Conservation (phyloP, 2,888 invertebrate species). For the Heteromurus nitidus region DNA sequence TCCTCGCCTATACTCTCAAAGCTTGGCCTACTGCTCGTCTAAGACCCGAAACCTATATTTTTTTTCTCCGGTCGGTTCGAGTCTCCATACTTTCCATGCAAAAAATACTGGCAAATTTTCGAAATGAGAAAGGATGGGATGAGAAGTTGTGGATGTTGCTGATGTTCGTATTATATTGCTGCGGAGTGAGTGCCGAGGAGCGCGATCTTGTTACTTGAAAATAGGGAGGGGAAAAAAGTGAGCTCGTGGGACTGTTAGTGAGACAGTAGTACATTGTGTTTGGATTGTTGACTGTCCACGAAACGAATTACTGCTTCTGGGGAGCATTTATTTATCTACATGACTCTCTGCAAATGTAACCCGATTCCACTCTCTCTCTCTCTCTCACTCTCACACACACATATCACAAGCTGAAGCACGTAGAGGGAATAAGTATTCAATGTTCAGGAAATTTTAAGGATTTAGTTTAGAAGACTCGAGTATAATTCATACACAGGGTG, state of each 20-base stretch:
- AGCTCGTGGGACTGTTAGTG: slow-evolving; percentile 52
- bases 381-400: background rate
- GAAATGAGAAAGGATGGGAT: too few relatives aligned
- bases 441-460: slow-evolving; percentile 11
- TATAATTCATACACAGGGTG: slow-evolving; percentile 24
- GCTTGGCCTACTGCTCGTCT: too few relatives aligned
- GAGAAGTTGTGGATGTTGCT: too few relatives aligned
- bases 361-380: background rate
- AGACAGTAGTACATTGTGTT: slow-evolving; percentile 38
- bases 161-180: too few relatives aligned
- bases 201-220: too few relatives aligned
- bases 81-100: too few relatives aligned
- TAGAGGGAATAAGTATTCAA: slow-evolving; percentile 10
- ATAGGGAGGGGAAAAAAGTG: too few relatives aligned
- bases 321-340: slow-evolving; percentile 10
- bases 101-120: too few relatives aligned
- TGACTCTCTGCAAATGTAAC: background rate
- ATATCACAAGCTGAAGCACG: too few relatives aligned
- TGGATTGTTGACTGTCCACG: slow-evolving; percentile 48
- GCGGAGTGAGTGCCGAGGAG: too few relatives aligned
- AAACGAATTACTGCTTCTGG: slow-evolving; percentile 35
- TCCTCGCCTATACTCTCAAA: background rate
- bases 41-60: too few relatives aligned
- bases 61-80: too few relatives aligned
- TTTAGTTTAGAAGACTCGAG: background rate